phyloP scores from a whole-genome alignment of 2,797 vertebrate genomes.

The Petrocephalus schoutedeni region DNA sequence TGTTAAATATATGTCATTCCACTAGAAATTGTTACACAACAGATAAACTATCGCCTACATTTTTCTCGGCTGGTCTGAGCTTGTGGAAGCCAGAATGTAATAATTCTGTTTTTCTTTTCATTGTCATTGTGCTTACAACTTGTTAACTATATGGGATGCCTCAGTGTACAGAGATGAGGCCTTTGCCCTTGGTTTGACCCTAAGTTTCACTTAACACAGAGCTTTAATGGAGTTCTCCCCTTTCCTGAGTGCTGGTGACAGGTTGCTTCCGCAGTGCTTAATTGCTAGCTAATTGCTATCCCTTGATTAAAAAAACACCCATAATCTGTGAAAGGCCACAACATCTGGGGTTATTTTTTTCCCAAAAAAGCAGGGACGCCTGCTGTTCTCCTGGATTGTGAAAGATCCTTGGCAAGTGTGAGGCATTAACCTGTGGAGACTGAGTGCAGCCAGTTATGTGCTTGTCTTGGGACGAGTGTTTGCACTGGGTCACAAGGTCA shows the following conservation, averaged over 20 bases:
- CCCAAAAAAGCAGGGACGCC: slow-evolving; percentile 51
- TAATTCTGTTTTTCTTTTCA: slow-evolving; percentile 48
- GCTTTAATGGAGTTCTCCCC: slow-evolving; percentile 57
- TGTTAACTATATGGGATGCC: slow-evolving; percentile 54
- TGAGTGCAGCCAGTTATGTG: slow-evolving; percentile 68
- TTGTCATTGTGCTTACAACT: slow-evolving; percentile 53
- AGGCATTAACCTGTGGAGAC: slow-evolving; percentile 66
- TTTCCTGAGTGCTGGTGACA: slow-evolving; percentile 66
- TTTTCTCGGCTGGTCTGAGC: slow-evolving; percentile 24
- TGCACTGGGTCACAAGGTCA: slow-evolving; percentile 59
- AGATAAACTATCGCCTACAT: slow-evolving; percentile 39
- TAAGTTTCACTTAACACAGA: slow-evolving; percentile 61
- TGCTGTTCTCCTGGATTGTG: slow-evolving; percentile 53
- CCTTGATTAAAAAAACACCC: slow-evolving; percentile 51
- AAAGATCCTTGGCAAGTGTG: slow-evolving; percentile 63
- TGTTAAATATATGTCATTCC: slow-evolving; percentile 28
- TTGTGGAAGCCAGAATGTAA: slow-evolving; percentile 48
- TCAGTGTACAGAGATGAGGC: slow-evolving; percentile 57
- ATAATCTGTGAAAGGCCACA: slow-evolving; percentile 52
- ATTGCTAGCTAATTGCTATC: slow-evolving; percentile 71
- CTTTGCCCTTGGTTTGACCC: slow-evolving; percentile 61
- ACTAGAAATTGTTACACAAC: slow-evolving; percentile 31
- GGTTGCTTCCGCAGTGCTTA: slow-evolving; percentile 66
- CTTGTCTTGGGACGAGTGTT: slow-evolving; percentile 68
- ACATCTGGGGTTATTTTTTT: slow-evolving; percentile 52